A percentile compares a stretch with the other conserved stretches of the same genome.
These are phyloP conservation scores for Istiophorus platypterus DNA, from an alignment of 2,113 vertebrate species.

Conservation along the genomic window DNA sequence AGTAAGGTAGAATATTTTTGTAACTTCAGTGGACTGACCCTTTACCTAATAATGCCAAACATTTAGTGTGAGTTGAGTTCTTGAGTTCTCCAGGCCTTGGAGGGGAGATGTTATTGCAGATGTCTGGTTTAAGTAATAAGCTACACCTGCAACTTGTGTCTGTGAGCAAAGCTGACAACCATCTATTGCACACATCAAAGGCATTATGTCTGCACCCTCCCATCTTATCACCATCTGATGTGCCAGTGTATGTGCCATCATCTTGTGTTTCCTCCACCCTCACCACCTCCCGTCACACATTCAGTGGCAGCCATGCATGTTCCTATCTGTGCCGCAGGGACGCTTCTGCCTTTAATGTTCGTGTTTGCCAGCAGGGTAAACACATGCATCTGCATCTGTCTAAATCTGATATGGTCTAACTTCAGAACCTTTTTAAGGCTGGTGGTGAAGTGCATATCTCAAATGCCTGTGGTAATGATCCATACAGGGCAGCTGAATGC, in stretches of 20 bases:
- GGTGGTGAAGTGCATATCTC: neutral
- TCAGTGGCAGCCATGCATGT: conserved; percentile 36
- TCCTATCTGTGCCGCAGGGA: conserved; percentile 18
- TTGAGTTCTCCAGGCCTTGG: neutral
- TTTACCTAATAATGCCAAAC: neutral
- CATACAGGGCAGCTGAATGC: neutral
- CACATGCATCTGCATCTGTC: conserved; percentile 34
- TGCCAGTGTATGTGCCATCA: conserved; percentile 9
- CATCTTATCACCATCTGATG: conserved; percentile 28
- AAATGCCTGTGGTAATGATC: conserved; percentile 4
- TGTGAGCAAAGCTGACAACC: neutral
- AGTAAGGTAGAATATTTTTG: neutral
- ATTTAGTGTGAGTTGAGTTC: neutral
- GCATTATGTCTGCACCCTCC: conserved; percentile 4
- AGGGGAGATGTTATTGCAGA: neutral
- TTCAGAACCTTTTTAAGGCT: neutral
- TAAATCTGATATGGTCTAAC: conserved; percentile 18
- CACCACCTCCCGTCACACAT: conserved; percentile 30
- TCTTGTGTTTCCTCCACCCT: conserved; percentile 17
- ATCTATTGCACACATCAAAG: conserved; percentile 3
- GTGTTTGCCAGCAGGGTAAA: conserved; percentile 41
- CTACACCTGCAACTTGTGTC: conserved; percentile 45
- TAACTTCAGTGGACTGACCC: neutral
- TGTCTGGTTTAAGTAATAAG: conserved; percentile 30
- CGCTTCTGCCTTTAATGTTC: conserved; percentile 36